phyloP scores from a whole-genome alignment of 2,888 invertebrate species.

The Stramonita haemastoma region DNA sequence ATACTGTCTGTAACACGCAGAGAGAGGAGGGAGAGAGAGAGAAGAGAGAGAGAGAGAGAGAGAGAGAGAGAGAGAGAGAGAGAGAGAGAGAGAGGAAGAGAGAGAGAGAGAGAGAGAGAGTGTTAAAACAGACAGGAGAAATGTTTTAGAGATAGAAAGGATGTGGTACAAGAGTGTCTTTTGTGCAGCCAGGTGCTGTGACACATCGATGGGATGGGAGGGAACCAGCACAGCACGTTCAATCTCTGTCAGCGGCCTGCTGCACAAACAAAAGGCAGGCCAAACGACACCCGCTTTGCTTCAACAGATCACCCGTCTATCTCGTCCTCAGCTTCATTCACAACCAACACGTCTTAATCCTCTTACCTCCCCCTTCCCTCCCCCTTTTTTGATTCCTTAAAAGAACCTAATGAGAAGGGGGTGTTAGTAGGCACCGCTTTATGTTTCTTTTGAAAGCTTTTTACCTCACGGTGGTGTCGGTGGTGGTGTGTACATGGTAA shows the following conservation, averaged over 20 bases:
- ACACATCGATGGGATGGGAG: not conserved
- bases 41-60: not conserved
- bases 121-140: no score
- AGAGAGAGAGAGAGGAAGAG: not conserved
- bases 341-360: not conserved
- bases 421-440: not conserved
- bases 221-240: not conserved
- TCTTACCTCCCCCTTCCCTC: not conserved
- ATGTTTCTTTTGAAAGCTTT: not conserved
- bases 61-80: not conserved
- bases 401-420: not conserved
- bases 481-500: no score
- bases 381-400: not conserved
- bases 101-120: not conserved
- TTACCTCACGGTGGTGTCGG: no score
- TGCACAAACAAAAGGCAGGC: not conserved
- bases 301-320: constrained; percentile 3
- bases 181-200: not conserved
- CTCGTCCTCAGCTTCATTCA: not conserved
- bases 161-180: no score
- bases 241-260: constrained; percentile 9
- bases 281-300: not conserved
- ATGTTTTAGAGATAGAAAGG: not conserved
- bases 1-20: not conserved
- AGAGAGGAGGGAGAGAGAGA: not conserved